Evolutionary conservation across 2,888 invertebrate species (phyloP).

Genomic region (Mechanitis mazaeus): DNA sequence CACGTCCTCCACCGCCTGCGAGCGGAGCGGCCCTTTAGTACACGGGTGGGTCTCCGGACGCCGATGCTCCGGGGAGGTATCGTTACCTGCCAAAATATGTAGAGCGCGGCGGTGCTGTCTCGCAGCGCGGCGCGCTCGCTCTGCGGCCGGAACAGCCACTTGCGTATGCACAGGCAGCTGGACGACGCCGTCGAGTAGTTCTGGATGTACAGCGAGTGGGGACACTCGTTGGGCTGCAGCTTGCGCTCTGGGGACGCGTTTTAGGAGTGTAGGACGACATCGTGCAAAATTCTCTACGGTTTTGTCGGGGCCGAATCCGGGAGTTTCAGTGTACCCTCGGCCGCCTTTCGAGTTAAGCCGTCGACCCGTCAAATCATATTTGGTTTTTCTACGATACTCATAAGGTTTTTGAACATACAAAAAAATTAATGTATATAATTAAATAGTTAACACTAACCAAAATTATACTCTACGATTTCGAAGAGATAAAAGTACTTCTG

Average conservation of each 20-base stretch:
- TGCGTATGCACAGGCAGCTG: slow-evolving; percentile 91
- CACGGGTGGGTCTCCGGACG: too few relatives aligned
- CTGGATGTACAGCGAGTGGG: slow-evolving; percentile 98
- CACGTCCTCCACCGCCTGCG: slow-evolving; percentile 92
- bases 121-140: slow-evolving; percentile 79
- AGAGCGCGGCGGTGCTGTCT: slow-evolving; percentile 85
- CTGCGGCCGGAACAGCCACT: slow-evolving; percentile 89
- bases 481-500: slow-evolving; percentile 96
- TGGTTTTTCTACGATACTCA: too few relatives aligned
- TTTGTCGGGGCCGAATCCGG: too few relatives aligned
- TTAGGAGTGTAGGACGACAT: not conserved
- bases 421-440: too few relatives aligned
- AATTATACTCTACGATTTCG: slow-evolving; percentile 97
- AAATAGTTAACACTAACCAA: slow-evolving; percentile 79
- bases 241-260: slow-evolving; percentile 85
- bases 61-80: too few relatives aligned
- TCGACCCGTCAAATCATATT: too few relatives aligned
- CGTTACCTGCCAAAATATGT: slow-evolving; percentile 89
- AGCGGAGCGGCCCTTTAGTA: slow-evolving; percentile 13
- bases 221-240: slow-evolving; percentile 94
- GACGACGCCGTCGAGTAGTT: slow-evolving; percentile 99
- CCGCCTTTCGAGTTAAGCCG: too few relatives aligned
- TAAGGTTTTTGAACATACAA: too few relatives aligned
- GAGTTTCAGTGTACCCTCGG: too few relatives aligned
- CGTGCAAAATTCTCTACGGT: too few relatives aligned